Conservation (phyloP, 2,888 invertebrate genomes). For the Eugnorisma glareosa region DNA sequence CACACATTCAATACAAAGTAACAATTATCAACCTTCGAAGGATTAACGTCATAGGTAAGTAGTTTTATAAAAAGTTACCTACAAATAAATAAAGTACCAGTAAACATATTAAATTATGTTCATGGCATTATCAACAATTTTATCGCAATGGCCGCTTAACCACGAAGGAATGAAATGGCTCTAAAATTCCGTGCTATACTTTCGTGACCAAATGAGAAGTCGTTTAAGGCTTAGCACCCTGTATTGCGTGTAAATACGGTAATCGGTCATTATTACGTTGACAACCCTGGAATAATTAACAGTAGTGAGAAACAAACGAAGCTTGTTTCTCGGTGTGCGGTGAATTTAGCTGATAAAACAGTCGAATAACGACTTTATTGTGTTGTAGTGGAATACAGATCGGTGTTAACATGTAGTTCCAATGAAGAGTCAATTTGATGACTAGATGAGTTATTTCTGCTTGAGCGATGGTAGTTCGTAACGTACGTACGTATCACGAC, state of each 20-base stretch:
- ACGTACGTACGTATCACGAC: too few relatives aligned
- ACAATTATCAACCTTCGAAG: neutral
- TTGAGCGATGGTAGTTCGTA: neutral
- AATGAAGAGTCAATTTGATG: slow-evolving; percentile 33
- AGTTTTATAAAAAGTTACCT: slow-evolving; percentile 4
- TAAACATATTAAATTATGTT: slow-evolving; percentile 53
- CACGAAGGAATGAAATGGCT: slow-evolving; percentile 36
- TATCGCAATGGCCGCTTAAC: slow-evolving; percentile 47
- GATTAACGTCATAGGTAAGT: neutral
- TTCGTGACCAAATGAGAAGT: slow-evolving; percentile 59
- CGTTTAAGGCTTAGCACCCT: slow-evolving; percentile 50
- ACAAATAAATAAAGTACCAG: slow-evolving; percentile 30
- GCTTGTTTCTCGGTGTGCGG: slow-evolving; percentile 50
- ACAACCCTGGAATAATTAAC: slow-evolving; percentile 61
- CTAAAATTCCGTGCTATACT: slow-evolving; percentile 48
- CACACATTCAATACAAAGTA: neutral
- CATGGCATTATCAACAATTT: slow-evolving; percentile 52
- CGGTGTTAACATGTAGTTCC: slow-evolving; percentile 11
- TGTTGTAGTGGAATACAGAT: slow-evolving; percentile 25
- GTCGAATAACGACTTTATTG: slow-evolving; percentile 55
- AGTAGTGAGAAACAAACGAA: slow-evolving; percentile 51
- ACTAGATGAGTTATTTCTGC: slow-evolving; percentile 21
- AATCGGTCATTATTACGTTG: slow-evolving; percentile 61
- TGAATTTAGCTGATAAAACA: slow-evolving; percentile 57
- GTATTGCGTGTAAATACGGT: slow-evolving; percentile 60